Conservation (phyloP, 1,140 invertebrate genomes). For the Saccostrea glomerata region DNA sequence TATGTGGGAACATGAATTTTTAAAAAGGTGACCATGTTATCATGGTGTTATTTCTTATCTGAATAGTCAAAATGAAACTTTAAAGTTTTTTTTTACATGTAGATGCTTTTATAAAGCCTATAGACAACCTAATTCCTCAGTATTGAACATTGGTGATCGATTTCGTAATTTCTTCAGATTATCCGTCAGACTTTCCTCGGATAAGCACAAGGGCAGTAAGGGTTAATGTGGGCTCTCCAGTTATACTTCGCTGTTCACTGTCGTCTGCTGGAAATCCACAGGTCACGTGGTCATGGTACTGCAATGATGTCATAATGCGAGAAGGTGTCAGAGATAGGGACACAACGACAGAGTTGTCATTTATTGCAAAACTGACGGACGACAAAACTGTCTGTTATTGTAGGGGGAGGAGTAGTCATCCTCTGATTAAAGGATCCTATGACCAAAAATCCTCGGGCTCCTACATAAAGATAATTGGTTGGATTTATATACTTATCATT, state of each 20-base stretch:
- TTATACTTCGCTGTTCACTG: not conserved
- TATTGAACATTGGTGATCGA: not conserved
- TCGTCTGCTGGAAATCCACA: not conserved
- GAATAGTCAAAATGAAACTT: no score
- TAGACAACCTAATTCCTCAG: no score
- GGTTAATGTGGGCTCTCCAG: not conserved
- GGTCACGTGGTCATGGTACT: constrained; percentile 9
- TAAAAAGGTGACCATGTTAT: no score
- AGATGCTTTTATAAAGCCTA: no score
- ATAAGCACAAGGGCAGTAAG: not conserved
- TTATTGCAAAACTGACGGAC: not conserved
- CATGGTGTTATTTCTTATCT: no score
- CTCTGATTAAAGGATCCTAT: not conserved
- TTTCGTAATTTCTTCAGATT: not conserved
- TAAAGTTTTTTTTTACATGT: no score
- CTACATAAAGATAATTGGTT: not conserved
- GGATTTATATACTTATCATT: not conserved
- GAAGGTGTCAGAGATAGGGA: not conserved
- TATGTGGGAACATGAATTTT: no score
- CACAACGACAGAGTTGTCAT: not conserved
- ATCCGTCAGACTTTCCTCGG: not conserved
- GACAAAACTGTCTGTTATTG: not conserved
- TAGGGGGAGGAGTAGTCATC: not conserved
- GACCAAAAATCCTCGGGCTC: not conserved
- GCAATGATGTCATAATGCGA: not conserved